Conservation (phyloP, 2,113 vertebrate genomes). For the Dicentrarchus labrax region DNA sequence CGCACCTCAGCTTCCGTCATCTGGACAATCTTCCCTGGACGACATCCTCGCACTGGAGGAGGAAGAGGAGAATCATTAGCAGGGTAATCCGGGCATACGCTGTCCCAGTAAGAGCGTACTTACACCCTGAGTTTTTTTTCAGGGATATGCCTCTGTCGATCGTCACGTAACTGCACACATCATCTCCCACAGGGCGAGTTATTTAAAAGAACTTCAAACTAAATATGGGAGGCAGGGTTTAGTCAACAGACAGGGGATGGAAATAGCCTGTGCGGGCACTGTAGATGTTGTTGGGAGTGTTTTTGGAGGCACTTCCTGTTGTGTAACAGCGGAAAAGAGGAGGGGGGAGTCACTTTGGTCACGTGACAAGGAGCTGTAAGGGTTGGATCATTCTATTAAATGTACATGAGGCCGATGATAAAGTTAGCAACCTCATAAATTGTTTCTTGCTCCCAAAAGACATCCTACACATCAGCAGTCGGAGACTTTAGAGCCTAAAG, state of each 20-base stretch:
- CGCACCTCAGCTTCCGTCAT: slow-evolving; percentile 97
- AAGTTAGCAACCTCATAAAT: neutral
- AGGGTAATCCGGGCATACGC: neutral
- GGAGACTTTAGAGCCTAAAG: neutral
- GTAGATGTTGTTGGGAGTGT: slow-evolving; percentile 45
- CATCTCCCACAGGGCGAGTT: neutral
- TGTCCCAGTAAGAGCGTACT: neutral
- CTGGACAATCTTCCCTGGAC: slow-evolving; percentile 96
- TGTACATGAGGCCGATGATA: neutral
- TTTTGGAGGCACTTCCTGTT: slow-evolving; percentile 63
- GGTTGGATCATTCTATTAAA: neutral
- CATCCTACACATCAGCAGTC: neutral
- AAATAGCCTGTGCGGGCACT: slow-evolving; percentile 34
- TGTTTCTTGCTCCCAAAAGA: neutral
- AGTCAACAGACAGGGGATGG: slow-evolving; percentile 49
- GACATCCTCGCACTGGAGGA: slow-evolving; percentile 93
- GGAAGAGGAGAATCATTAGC: neutral
- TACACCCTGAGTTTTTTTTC: neutral
- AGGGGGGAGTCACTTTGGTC: neutral
- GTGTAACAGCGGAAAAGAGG: slow-evolving; percentile 29
- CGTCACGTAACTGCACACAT: neutral
- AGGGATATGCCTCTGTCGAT: neutral
- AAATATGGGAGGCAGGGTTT: slow-evolving; percentile 53
- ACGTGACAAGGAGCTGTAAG: neutral
- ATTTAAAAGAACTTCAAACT: slow-evolving; percentile 2